These are phyloP conservation scores for Coracopsis vasa DNA, from an alignment of 2,113 vertebrate species.

Conservation along the genomic window DNA sequence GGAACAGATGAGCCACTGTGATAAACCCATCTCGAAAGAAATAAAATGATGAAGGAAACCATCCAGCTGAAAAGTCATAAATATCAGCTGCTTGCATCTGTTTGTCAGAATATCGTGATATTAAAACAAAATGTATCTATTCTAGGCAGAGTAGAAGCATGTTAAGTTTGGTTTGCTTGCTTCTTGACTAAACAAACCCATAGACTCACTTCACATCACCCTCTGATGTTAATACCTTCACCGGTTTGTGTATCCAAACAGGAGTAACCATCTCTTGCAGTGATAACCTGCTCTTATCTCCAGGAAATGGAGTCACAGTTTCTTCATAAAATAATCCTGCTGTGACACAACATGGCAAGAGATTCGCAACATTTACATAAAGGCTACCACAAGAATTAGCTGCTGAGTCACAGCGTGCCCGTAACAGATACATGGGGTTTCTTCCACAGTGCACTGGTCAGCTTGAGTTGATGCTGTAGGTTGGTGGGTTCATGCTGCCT, in stretches of 20 bases:
- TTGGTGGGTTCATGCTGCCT: neutral
- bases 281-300: conserved; percentile 23
- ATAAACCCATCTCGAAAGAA: neutral
- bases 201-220: neutral
- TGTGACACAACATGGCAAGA: neutral
- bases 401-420: neutral
- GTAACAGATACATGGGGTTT: neutral
- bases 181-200: neutral
- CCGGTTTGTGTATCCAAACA: neutral
- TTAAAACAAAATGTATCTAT: neutral
- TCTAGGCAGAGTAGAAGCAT: neutral
- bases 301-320: conserved; percentile 49
- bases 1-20: neutral
- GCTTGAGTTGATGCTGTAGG: neutral
- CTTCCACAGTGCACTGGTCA: neutral
- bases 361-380: neutral
- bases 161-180: neutral
- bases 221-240: neutral
- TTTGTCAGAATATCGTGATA: neutral
- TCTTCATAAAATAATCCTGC: conserved; percentile 51
- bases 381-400: neutral
- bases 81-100: neutral
- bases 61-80: neutral
- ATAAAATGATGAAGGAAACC: neutral
- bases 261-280: neutral